phyloP scores from a whole-genome alignment of 2,113 vertebrate species.

The Sinocyclocheilus anshuiensis region DNA sequence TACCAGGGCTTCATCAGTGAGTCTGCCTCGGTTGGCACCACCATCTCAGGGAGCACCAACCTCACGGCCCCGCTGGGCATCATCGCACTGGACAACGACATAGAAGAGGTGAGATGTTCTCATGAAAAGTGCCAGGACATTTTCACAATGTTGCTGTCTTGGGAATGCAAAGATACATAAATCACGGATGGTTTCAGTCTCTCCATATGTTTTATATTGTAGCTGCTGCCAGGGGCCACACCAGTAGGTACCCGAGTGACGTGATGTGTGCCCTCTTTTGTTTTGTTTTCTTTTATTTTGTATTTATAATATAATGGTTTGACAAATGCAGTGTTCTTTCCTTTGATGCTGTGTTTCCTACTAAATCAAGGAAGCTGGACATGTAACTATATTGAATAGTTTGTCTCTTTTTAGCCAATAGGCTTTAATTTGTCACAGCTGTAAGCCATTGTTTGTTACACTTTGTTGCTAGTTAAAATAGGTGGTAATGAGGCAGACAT shows the following conservation, averaged over 20 bases:
- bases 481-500: too few relatives aligned
- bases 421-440: not conserved
- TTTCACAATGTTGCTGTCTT: not conserved
- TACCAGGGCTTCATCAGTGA: conserved; percentile 95
- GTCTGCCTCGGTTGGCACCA: conserved; percentile 90
- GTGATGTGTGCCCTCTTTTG: conserved; percentile 62
- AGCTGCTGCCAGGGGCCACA: conserved; percentile 81
- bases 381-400: not conserved
- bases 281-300: too few relatives aligned
- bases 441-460: not conserved
- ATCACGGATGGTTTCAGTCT: conserved; percentile 40
- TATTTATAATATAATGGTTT: not conserved
- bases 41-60: conserved; percentile 83
- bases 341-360: not conserved
- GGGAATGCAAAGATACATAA: not conserved
- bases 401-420: not conserved
- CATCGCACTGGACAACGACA: conserved; percentile 75
- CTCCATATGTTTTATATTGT: conserved; percentile 59
- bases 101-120: conserved; percentile 86
- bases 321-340: not conserved
- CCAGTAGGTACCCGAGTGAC: conserved; percentile 84
- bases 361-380: not conserved
- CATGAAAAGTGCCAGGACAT: not conserved
- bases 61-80: conserved; percentile 81
- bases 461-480: too few relatives aligned